Percentiles rank a stretch among this genome's conserved stretches.
Conservation (phyloP, 2,888 invertebrate species). For the Petrophora chlorosata region DNA sequence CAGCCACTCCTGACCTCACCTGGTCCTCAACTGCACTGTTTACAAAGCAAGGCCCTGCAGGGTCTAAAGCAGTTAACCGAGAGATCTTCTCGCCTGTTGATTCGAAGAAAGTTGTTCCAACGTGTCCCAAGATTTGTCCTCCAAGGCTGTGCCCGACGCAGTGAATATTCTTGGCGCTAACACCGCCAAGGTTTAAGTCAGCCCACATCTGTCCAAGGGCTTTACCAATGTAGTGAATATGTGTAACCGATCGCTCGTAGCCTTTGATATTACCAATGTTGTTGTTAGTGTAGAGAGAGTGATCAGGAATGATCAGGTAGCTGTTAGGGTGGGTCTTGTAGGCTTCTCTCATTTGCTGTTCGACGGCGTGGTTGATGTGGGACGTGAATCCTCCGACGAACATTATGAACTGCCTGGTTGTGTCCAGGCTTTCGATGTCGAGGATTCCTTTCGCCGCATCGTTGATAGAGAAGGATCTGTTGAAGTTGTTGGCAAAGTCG, state of each 20-base stretch:
- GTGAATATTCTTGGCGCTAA: constrained; percentile 62
- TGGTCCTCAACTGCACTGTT: constrained; percentile 69
- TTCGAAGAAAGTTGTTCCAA: constrained; percentile 59
- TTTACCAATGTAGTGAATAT: constrained; percentile 70
- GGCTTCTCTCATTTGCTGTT: constrained; percentile 60
- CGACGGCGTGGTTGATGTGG: constrained; percentile 64
- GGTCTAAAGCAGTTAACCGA: constrained; percentile 71
- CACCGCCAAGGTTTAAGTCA: constrained; percentile 51
- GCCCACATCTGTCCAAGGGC: constrained; percentile 62
- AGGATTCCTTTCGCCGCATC: constrained; percentile 63
- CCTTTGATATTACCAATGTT: constrained; percentile 61
- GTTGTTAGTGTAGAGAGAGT: constrained; percentile 69
- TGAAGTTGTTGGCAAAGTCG: constrained; percentile 55
- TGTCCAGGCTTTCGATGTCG: constrained; percentile 51
- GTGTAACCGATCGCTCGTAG: constrained; percentile 68
- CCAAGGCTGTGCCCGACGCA: constrained; percentile 75
- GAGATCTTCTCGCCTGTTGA: constrained; percentile 57
- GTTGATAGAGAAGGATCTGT: constrained; percentile 52
- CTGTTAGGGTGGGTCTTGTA: constrained; percentile 64
- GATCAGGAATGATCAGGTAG: constrained; percentile 71
- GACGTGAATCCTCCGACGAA: constrained; percentile 73
- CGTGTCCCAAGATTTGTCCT: constrained; percentile 65
- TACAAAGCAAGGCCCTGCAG: constrained; percentile 75
- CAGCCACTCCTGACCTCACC: constrained; percentile 80
- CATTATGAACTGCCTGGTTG: constrained; percentile 58